Base-by-base conservation (phyloP, 2,888 invertebrate genomes). In the Dolichomitus sp. region DNA sequence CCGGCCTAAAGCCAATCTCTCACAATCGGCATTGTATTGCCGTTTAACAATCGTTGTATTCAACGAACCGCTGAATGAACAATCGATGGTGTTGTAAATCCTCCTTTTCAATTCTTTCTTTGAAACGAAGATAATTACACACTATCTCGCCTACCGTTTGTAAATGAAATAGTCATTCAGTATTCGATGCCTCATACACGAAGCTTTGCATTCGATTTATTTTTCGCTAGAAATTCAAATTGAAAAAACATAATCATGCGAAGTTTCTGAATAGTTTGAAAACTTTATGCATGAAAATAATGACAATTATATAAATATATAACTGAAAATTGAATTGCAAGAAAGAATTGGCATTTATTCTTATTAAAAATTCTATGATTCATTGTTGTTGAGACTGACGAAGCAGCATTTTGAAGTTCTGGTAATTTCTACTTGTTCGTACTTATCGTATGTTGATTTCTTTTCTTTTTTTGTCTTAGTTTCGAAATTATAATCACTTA, bases 31-130 rank as follows among this genome's bases (percentile, higher is more conserved):
- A 81, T 77, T 81, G 77, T 81, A 11, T 48, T 48, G 37, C 11
- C 11, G 52, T 59, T 17, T 61, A 73, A 80, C 77, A 83, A 80
- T 77, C 63, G 59, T 14, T 17, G 59, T 42, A 80, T 83, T 80
- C 80, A 74, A 42, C 54, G 69, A 73, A 80, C 61, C 52, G 40
- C 30, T 65, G 50, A 76, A 77, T 70, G 72, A 48, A 74, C 83
- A 80, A 80, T 80, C 52, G 80, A 72, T 30, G 1, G 48, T 33
- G 30, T 23, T 37, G 17, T 19, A 37, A 45, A 42, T n/a, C 61
- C n/a, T 33, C 42, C 40, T 65, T 54, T 68, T 19, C 5, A 40
- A n/a, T 68, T 42, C 0, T 30, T 61, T 37, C 11, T 42, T 61
- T 19, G 14, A 17, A 48, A 57, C 37, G 48, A 14, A n/a, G n/a